Evolutionary conservation across 2,888 invertebrate genomes (phyloP), one percentile per base, ranked within the genome.

Genomic region (Eretmocerus hayati): DNA sequence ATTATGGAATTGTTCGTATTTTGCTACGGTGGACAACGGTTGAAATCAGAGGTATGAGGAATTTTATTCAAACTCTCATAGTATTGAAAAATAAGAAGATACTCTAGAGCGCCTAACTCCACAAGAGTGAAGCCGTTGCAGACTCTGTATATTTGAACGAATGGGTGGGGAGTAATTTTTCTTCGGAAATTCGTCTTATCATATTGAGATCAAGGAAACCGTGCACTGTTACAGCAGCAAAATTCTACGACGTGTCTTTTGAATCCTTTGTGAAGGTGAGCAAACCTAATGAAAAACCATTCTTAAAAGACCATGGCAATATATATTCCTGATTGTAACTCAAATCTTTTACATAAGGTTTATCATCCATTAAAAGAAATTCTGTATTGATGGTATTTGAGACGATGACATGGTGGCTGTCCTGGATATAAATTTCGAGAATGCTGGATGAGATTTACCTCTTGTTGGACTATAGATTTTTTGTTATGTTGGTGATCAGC

Each of bases 221-320:
- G 1, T 59, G 60, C 42, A 61, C 52, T 44, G 67, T 68, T 32
- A 67, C 65, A 1, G 64, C 65, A 2, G 67, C 61, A 3, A 69
- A 66, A 56, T 69, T 69, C 48, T 67, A 65, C 48, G 59, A 58
- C 22, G 60, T 69, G 62, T 62, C 65, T 1, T 52, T 67, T 16
- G 54, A 60, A 46, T 66, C 61, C 15, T 67, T 69, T 42, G 43
- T 63, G n/a, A 52, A 56, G 54, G 69, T 66, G 11, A 26, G n/a
- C n/a, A 26, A 26, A 26, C 26, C 6, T 26, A 26, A 26, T 9
- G 11, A 26, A 26, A 26, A 26, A 26, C 6, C 6, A 26, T 26
- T n/a, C n/a, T n/a, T n/a, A n/a, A n/a, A n/a, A n/a, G n/a, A n/a
- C n/a, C n/a, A n/a, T n/a, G n/a, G n/a, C n/a, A n/a, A n/a, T n/a